Conservation (phyloP, 2,797 vertebrate species). For the Acestrorhynchus altus region DNA sequence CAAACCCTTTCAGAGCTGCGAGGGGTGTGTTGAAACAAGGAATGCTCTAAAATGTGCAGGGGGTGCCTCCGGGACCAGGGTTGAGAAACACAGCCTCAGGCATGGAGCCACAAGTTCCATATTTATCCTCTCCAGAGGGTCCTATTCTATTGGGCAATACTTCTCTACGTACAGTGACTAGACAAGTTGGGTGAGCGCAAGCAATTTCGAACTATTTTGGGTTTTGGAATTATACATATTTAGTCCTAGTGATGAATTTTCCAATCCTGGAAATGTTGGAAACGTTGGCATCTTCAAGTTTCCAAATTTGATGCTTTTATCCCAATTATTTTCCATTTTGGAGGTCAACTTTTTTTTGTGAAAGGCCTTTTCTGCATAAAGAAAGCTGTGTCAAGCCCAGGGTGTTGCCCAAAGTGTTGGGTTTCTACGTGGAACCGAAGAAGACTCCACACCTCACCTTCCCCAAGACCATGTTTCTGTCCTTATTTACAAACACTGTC, state of each 20-base stretch:
- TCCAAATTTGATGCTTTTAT: not conserved
- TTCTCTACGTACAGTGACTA: too few relatives aligned
- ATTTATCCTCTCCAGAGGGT: too few relatives aligned
- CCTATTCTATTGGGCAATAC: too few relatives aligned
- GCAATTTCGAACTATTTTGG: too few relatives aligned
- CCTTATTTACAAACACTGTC: slow-evolving; percentile 45
- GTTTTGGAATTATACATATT: not conserved
- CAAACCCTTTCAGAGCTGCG: too few relatives aligned
- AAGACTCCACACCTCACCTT: slow-evolving; percentile 54
- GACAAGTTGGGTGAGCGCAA: not conserved
- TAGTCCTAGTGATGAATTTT: not conserved
- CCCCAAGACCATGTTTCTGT: slow-evolving; percentile 16
- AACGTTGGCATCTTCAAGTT: too few relatives aligned
- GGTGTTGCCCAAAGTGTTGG: slow-evolving; percentile 43
- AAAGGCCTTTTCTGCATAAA: slow-evolving; percentile 1
- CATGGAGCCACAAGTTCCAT: too few relatives aligned
- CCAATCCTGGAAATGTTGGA: not conserved
- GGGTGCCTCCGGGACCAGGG: too few relatives aligned
- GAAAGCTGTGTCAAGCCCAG: slow-evolving; percentile 23
- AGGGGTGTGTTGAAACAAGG: too few relatives aligned
- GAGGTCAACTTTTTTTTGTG: not conserved
- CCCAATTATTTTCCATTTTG: not conserved
- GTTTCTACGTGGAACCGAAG: slow-evolving; percentile 55
- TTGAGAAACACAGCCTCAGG: too few relatives aligned
- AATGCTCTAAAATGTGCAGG: too few relatives aligned